phyloP scores from a whole-genome alignment of 2,797 vertebrate species.

The Nyctibius grandis region DNA sequence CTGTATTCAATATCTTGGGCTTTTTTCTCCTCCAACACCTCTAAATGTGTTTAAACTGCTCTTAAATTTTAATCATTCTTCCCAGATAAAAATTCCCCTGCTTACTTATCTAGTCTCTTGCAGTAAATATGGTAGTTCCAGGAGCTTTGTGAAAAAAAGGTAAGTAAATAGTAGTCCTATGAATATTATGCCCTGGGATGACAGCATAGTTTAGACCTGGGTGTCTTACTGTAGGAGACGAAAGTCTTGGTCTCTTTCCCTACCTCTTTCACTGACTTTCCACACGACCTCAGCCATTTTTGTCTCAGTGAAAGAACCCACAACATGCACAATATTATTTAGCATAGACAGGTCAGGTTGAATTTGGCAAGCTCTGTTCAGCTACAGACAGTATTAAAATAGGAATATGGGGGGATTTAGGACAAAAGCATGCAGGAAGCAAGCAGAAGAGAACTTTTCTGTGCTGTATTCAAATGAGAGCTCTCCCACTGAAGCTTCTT shows the following conservation, averaged over 20 bases:
- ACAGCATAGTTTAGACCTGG: neutral
- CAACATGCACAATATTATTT: neutral
- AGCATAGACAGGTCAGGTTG: neutral
- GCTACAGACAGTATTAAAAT: neutral
- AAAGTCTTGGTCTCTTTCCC: neutral
- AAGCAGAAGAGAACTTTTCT: neutral
- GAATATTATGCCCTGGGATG: neutral
- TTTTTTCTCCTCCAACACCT: neutral
- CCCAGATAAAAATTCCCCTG: neutral
- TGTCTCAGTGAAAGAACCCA: neutral
- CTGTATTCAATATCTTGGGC: neutral
- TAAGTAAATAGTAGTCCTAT: neutral
- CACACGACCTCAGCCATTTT: accelerated
- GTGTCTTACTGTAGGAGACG: neutral
- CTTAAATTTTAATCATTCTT: neutral
- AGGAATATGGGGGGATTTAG: accelerated
- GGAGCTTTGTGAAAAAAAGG: neutral
- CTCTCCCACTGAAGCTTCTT: neutral
- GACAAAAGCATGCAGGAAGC: neutral
- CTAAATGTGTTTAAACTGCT: neutral
- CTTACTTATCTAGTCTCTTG: neutral
- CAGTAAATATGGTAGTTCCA: neutral
- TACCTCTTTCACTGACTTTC: neutral
- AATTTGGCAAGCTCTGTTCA: neutral
- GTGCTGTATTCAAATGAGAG: neutral